Evolutionary conservation across 2,113 vertebrate species (phyloP), one percentile per base, ranked within the genome.

Genomic region (Megaptera novaeangliae): DNA sequence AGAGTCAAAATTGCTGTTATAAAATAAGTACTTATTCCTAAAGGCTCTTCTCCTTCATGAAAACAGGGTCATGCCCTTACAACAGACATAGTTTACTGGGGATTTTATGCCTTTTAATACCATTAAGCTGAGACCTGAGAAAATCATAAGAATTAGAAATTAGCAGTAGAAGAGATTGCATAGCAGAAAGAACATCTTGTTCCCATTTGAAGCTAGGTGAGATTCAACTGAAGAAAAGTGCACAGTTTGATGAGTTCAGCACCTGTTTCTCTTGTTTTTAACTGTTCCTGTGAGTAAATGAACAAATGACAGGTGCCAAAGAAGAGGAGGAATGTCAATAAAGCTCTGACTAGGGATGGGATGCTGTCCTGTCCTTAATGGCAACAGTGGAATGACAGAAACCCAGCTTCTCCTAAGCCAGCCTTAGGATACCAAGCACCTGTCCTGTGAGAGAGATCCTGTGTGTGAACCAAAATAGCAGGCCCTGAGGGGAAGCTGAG

Each of bases 151-250:
- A 88, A 80, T 84, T 78, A 88, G 4, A 88, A 96, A 95, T 86
- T 63, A 88, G 46, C 96, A 82, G 41, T 71, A 92, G 96, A 97
- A 95, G 92, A 96, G 92, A 94, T 97, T 77, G 41, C 75, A 69
- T 34, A 34, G 55, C 87, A 91, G 96, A 98, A 97, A 97, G 89
- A 97, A 96, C 94, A 96, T 91, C 92, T 77, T 46, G 14, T 91
- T 96, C 92, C 75, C 44, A 74, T 97, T 91, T 98, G 95, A 97
- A 97, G 39, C 29, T 95, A 96, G 90, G 94, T 96, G 96, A 98
- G 96, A 97, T 98, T 97, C 89, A 95, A 74, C 95, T 95, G 75
- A 95, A 97, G 90, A 98, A 97, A 97, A 97, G 88, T 61, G 75
- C 92, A 94, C 78, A 85, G 78, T 97, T 93, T 93, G 93, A 96